These are phyloP conservation scores for Eurystomus gularis DNA, from an alignment of 2,113 vertebrate species.

Conservation along the genomic window DNA sequence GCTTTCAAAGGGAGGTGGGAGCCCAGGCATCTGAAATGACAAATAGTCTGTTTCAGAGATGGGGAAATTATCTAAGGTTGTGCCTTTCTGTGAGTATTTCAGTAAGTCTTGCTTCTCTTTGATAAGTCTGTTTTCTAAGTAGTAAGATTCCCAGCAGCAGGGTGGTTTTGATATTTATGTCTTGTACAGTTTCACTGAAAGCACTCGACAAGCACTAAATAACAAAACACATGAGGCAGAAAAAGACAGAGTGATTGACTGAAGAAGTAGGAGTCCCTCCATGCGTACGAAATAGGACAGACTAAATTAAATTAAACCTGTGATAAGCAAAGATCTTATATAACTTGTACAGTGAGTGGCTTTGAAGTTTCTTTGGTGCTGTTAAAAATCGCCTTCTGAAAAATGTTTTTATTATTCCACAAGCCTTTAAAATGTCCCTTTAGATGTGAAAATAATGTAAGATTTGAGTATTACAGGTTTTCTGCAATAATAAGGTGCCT, in stretches of 20 bases:
- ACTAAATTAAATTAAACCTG: constrained; percentile 55
- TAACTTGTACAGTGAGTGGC: not conserved
- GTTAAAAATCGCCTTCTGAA: constrained; percentile 12
- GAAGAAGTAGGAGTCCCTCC: constrained; percentile 32
- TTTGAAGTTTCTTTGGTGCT: not conserved
- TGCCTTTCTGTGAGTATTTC: not conserved
- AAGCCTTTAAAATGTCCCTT: constrained; percentile 11
- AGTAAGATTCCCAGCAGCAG: constrained; percentile 13
- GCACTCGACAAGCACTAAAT: constrained; percentile 21
- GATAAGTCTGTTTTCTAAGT: not conserved
- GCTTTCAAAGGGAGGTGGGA: not conserved
- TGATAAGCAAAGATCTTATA: constrained; percentile 41
- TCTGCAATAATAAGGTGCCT: not conserved
- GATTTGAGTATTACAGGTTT: constrained; percentile 3
- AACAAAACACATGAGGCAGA: not conserved
- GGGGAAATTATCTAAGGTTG: not conserved
- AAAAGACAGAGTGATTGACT: constrained; percentile 65
- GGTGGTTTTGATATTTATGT: constrained; percentile 38
- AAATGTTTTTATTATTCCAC: not conserved
- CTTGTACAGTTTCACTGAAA: constrained; percentile 34
- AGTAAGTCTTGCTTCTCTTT: constrained; percentile 9
- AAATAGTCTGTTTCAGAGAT: not conserved
- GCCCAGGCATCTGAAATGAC: not conserved
- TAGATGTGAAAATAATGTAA: not conserved
- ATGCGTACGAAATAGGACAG: constrained; percentile 38